Evolutionary conservation across 2,113 vertebrate species (phyloP), one percentile per base, ranked within the genome.

Genomic region (Phycodurus eques): DNA sequence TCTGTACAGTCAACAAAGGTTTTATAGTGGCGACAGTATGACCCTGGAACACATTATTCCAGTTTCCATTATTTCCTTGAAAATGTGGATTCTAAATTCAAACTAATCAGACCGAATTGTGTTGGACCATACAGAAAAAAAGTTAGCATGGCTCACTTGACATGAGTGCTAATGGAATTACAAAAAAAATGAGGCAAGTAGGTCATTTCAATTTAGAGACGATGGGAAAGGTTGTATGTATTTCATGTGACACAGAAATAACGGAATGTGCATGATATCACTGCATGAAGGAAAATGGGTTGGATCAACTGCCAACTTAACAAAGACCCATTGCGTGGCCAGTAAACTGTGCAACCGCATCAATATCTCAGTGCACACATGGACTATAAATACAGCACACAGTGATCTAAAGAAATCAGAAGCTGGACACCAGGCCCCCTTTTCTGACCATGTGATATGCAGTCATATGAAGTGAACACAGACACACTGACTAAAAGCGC

Each of bases 401-500:
- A 56, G 43, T 73, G 5, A 11, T 14, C 42, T 14, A 57, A 60
- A 1, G 78, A 81, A 80, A 46, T 61, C 60, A 51, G 3, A 66
- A 57, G 43, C 9, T 15, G 42, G 44, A 63, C 70, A 66, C 22
- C 35, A 46, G 54, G 31, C 73, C 20, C 76, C 49, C 22, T 9
- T 66, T 69, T 78, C 70, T 73, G 69, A 83, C 78, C 73, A 31
- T 46, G 65, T 80, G 68, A 75, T 75, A 67, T 19, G 70, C 62
- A 79, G 60, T 78, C 71, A 49, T 27, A 44, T 53, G 70, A 1
- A 69, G 77, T 19, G 8, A 49, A 75, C 78, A 70, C 72, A 63
- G 72, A 70, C 83, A 87, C 83, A 47, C 83, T 85, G 72, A 80
- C 83, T 74, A 82, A 81, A 79, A 79, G 78, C n/a, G 46, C 75